Evolutionary conservation across 64 coral and sea anemone genomes (phyloP), one percentile per base, ranked within the genome.

Genomic region (Orbicella faveolata): DNA sequence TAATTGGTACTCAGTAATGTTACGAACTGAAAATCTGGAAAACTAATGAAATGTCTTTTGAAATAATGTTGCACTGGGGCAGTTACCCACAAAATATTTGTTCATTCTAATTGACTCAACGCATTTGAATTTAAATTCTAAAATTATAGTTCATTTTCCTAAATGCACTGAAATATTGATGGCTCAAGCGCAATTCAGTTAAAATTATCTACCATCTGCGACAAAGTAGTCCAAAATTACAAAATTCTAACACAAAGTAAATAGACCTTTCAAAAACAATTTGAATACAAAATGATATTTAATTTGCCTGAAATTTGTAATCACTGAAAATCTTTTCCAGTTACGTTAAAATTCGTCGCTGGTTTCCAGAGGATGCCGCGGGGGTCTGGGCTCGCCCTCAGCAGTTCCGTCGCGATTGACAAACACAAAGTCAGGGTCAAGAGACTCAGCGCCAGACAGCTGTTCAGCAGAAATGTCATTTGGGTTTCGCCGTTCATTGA

Each of bases 351-450:
- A 85, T 72, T 85, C 82, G 39, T 52, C 82, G 23, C 65, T 85
- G 37, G 9, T 18, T 53, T 85, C 82, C 82, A 85, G n/a, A 0
- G 82, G 82, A 26, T 85, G 77, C 52, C 51, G 23, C 14, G 51
- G 3, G 10, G 39, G 63, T 37, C 11, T n/a, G 2, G 65, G 78
- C 7, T 79, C 16, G 6, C 48, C 26, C 39, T 74, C 52, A 10
- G 89, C 89, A 15, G 89, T 91, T 21, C 89, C 89, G 57, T 91
- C 89, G 30, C 62, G 67, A 84, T 91, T 84, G 1, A 91, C 89
- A 52, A 91, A 91, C 73, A 91, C 89, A 67, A 91, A 91, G n/a
- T 82, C 89, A 9, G 36, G 51, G 73, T 75, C 72, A 1, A n/a
- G 37, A 41, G 89, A 63, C 8, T 91, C 73, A 70, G 34, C 54